Evolutionary conservation across 2,888 invertebrate genomes (phyloP).

Genomic region (Polietes domitor): DNA sequence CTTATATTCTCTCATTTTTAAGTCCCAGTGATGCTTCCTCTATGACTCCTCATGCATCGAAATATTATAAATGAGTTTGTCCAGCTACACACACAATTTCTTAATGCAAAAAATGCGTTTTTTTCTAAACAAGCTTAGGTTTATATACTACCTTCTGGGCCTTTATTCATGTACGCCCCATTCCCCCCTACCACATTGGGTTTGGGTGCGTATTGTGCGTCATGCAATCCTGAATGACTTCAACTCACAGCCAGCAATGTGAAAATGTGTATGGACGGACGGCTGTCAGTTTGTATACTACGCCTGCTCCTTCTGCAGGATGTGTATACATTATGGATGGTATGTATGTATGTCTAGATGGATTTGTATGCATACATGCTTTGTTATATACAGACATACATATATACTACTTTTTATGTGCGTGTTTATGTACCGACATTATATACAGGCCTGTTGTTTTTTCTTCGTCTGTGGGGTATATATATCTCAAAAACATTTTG

Average conservation of each 20-base stretch:
- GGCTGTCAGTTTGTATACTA: neutral
- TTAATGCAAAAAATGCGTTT: slow-evolving; percentile 1
- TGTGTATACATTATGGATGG: neutral
- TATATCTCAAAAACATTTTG: neutral
- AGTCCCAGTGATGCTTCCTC: too few species aligned
- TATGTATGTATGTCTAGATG: neutral
- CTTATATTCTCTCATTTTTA: too few species aligned
- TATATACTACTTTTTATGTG: neutral
- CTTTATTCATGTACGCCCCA: neutral
- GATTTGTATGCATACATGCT: neutral
- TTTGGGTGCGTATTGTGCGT: slow-evolving; percentile 19
- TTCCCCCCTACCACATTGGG: neutral
- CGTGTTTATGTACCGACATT: neutral
- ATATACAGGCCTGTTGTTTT: too few species aligned
- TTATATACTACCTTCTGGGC: neutral
- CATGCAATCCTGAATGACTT: neutral
- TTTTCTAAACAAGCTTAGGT: neutral
- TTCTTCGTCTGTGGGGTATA: too few species aligned
- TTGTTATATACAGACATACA: neutral
- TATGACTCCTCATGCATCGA: neutral
- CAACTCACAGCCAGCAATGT: neutral
- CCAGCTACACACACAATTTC: neutral
- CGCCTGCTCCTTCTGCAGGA: slow-evolving; percentile 6
- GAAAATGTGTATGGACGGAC: neutral
- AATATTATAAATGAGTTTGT: neutral